Conservation (phyloP, 1,140 invertebrate genomes). For the Trichonephila inaurata region DNA sequence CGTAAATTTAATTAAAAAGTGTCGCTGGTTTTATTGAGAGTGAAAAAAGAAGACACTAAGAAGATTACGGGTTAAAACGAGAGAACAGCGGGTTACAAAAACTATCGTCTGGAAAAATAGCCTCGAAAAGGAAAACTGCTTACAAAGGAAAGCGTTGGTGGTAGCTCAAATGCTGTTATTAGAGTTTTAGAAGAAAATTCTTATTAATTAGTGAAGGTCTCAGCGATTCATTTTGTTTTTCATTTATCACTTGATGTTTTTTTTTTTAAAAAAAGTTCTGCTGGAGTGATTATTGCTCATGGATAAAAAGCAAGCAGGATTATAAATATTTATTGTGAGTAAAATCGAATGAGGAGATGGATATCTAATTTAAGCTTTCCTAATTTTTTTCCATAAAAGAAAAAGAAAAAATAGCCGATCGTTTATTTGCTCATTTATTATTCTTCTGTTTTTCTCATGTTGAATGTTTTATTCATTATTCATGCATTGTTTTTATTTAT, state of each 20-base stretch:
- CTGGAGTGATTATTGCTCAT: not conserved
- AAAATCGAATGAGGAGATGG: not conserved
- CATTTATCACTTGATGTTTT: not conserved
- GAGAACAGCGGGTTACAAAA: not conserved
- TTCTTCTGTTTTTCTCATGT: too few species aligned
- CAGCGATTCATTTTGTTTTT: not conserved
- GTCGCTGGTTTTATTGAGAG: not conserved
- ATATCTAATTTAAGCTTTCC: not conserved
- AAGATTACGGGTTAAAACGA: not conserved
- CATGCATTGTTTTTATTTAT: too few species aligned
- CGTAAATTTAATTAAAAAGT: slow-evolving; percentile 21
- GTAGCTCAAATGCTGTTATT: not conserved
- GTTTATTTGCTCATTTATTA: too few species aligned
- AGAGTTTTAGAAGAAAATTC: not conserved
- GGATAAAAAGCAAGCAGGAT: not conserved
- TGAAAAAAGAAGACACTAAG: not conserved
- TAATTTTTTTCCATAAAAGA: too few species aligned
- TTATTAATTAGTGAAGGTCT: not conserved
- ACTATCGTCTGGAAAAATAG: not conserved
- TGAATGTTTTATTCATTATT: too few species aligned
- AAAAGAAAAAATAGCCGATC: too few species aligned
- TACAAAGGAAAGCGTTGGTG: not conserved
- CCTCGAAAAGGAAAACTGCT: not conserved
- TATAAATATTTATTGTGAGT: not conserved
- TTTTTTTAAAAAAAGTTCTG: not conserved